A percentile compares a stretch with the other conserved stretches of the same genome.
Evolutionary conservation across 2,888 invertebrate genomes (phyloP).

Genomic region (Marronus borbonicus): DNA sequence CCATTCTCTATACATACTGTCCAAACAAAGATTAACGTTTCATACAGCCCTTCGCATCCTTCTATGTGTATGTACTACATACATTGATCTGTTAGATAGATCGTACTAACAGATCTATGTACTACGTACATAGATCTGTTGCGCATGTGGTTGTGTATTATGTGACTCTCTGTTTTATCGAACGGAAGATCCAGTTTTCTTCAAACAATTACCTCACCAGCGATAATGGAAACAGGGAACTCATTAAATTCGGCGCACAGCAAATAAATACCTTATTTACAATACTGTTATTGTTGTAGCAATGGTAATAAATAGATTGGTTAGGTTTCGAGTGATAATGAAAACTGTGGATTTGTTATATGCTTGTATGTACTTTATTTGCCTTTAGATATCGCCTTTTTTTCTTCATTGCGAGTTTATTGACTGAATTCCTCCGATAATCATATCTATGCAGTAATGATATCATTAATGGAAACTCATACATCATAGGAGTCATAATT

Average conservation of each 20-base stretch:
- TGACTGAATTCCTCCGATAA: no score
- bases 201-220: conserved; percentile 28
- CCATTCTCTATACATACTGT: conserved; percentile 4
- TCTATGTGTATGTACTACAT: background rate
- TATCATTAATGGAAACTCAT: no score
- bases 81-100: no score
- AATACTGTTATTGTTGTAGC: background rate
- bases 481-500: no score
- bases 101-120: no score
- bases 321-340: background rate
- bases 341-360: background rate
- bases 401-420: no score
- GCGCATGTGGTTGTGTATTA: background rate
- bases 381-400: no score
- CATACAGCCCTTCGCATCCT: background rate
- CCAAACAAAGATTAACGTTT: conserved; percentile 25
- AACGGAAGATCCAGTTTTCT: conserved; percentile 31
- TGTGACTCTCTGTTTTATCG: conserved; percentile 20
- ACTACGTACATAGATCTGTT: no score
- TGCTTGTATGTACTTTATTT: no score
- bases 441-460: no score
- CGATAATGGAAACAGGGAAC: conserved; percentile 31
- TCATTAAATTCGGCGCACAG: conserved; percentile 15
- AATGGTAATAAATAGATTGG: background rate
- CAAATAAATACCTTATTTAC: conserved; percentile 14